Evolutionary conservation across 2,113 vertebrate species (phyloP).

Genomic region (Neolamprologus falcicula): DNA sequence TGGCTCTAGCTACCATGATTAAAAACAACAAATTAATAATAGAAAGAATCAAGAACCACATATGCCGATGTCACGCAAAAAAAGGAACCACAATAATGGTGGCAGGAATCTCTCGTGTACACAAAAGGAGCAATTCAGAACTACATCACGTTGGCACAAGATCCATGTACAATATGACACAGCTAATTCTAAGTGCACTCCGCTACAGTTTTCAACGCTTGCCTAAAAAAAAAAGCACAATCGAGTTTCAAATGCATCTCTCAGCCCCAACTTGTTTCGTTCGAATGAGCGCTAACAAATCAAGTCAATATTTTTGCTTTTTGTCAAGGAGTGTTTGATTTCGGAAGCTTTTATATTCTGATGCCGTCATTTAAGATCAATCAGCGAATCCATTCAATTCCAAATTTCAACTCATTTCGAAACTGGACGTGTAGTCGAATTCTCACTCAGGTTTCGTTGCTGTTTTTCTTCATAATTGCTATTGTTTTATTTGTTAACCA

Average conservation of each 20-base stretch:
- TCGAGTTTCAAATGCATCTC: neutral
- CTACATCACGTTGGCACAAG: constrained; percentile 48
- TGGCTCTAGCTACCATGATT: neutral
- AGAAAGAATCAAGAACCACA: neutral
- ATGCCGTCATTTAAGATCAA: constrained; percentile 45
- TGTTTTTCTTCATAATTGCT: constrained; percentile 42
- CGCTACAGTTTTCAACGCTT: neutral
- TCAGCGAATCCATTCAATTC: constrained; percentile 6
- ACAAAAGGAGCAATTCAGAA: neutral
- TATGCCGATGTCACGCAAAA: neutral
- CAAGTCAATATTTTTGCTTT: neutral
- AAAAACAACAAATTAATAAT: neutral
- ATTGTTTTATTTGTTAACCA: constrained; percentile 63
- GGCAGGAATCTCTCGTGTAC: neutral
- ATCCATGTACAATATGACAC: neutral
- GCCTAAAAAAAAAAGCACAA: neutral
- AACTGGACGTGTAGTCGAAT: neutral
- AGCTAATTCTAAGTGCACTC: neutral
- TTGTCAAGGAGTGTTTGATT: constrained; percentile 63
- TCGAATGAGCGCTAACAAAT: neutral
- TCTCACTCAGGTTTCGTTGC: constrained; percentile 48
- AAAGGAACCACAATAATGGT: neutral
- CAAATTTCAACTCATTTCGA: neutral
- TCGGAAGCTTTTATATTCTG: constrained; percentile 53
- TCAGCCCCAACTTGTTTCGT: neutral